Evolutionary conservation across 2,113 vertebrate species (phyloP), one percentile per base, ranked within the genome.

Genomic region (Prietella phreatophila): DNA sequence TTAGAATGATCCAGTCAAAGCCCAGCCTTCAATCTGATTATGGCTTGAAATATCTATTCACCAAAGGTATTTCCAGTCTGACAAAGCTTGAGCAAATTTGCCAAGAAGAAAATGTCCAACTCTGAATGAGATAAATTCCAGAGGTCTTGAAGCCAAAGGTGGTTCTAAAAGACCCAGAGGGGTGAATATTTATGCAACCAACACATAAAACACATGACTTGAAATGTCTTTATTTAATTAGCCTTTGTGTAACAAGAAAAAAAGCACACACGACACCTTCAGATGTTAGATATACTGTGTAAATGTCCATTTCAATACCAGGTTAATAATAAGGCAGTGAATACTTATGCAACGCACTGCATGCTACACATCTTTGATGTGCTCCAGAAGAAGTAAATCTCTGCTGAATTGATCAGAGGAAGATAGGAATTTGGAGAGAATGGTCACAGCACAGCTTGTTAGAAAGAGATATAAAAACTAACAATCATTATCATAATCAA

Each of bases 401-500:
- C 63, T 73, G 25, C 87, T 89, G 82, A 91, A 91, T 89, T 90
- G 90, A 90, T 92, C 91, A 92, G 83, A 92, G 91, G 89, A 89
- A 91, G 89, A 91, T 82, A 90, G 89, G 91, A 65, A n/a, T 87
- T 89, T 90, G 84, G 89, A 89, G 91, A 87, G 91, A 91, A 92
- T 87, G 87, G 79, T 82, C 42, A 1, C 67, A 84, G 91, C 88
- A 88, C 89, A 89, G 90, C 88, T 82, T 88, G 86, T 87, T 42
- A 25, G 33, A 42, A 47, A 19, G 83, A 86, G 89, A 93, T 90
- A 47, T 89, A 80, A 53, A 92, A 91, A 93, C 93, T 90, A 91
- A 90, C 89, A 27, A 90, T 93, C 88, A 90, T 93, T 91, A 92
- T 91, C 86, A 86, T 86, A 92, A 93, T 89, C 87, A 91, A 88